Evolutionary conservation across 2,888 invertebrate genomes (phyloP).

Genomic region (Hirtodrosophila confusa): DNA sequence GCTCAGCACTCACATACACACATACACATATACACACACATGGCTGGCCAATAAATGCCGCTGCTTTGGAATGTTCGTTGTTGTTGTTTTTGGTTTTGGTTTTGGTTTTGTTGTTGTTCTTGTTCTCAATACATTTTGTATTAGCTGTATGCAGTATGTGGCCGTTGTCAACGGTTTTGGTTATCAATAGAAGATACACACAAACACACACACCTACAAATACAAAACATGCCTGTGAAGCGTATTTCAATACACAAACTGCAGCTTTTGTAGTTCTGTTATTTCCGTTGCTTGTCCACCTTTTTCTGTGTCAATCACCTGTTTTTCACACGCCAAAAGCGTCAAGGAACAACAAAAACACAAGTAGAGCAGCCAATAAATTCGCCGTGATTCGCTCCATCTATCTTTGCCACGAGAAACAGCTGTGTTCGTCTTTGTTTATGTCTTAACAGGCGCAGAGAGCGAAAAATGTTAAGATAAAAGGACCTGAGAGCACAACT

Average conservation of each 20-base stretch:
- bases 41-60: constrained; percentile 39
- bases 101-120: constrained; percentile 40
- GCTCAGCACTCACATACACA: constrained; percentile 18
- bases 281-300: constrained; percentile 56
- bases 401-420: constrained; percentile 18
- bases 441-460: constrained; percentile 25
- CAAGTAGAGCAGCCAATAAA: constrained; percentile 27
- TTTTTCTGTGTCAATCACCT: constrained; percentile 72
- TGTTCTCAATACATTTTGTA: constrained; percentile 72
- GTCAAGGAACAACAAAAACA: constrained; percentile 38
- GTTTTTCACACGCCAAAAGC: constrained; percentile 55
- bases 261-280: constrained; percentile 35
- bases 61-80: constrained; percentile 51
- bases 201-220: constrained; percentile 14
- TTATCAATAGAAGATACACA: constrained; percentile 59
- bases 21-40: constrained; percentile 4
- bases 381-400: constrained; percentile 44
- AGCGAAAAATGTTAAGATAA: constrained; percentile 16
- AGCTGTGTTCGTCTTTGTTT: constrained; percentile 54
- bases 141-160: constrained; percentile 28
- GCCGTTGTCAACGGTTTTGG: constrained; percentile 67
- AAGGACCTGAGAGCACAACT: constrained; percentile 7
- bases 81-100: constrained; percentile 31
- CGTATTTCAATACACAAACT: constrained; percentile 38
- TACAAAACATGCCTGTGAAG: background rate